Percentiles rank a stretch among this genome's conserved stretches.
phyloP scores from a whole-genome alignment of 2,113 vertebrate genomes.

The Stomatorhinus ivindoensis region DNA sequence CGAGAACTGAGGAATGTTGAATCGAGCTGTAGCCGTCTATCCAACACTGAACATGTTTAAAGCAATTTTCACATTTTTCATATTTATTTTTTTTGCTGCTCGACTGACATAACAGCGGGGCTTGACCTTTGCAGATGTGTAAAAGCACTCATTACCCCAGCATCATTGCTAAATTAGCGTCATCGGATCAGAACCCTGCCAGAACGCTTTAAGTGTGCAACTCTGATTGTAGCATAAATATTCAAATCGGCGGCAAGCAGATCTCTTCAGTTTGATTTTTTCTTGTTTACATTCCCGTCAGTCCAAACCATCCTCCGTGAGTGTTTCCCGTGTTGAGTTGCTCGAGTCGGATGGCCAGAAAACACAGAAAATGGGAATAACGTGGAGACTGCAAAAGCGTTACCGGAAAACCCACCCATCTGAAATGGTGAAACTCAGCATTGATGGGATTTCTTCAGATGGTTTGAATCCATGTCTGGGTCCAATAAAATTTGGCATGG shows the following conservation, averaged over 20 bases:
- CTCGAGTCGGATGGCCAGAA: slow-evolving; percentile 8
- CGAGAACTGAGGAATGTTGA: neutral
- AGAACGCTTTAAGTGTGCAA: slow-evolving; percentile 31
- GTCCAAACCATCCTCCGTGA: slow-evolving; percentile 23
- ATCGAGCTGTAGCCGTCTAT: neutral
- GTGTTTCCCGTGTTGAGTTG: slow-evolving; percentile 20
- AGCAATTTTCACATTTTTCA: slow-evolving; percentile 1
- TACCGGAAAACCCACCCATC: neutral
- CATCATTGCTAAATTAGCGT: neutral
- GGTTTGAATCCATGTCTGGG: neutral
- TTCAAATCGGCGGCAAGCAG: slow-evolving; percentile 57
- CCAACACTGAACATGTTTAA: neutral
- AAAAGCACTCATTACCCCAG: slow-evolving; percentile 33
- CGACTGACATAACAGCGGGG: slow-evolving; percentile 11
- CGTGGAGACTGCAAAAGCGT: neutral
- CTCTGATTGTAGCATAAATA: slow-evolving; percentile 61
- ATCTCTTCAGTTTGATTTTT: slow-evolving; percentile 43
- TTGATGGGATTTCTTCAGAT: neutral
- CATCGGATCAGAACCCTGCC: slow-evolving; percentile 34
- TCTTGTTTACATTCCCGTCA: slow-evolving; percentile 56
- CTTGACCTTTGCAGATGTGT: slow-evolving; percentile 14
- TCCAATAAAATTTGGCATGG: neutral
- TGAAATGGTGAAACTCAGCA: neutral
- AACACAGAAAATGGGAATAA: slow-evolving; percentile 14
- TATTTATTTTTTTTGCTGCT: slow-evolving; percentile 19